These are phyloP conservation scores for Vireo altiloquus DNA, from an alignment of 2,113 vertebrate species.

Conservation along the genomic window DNA sequence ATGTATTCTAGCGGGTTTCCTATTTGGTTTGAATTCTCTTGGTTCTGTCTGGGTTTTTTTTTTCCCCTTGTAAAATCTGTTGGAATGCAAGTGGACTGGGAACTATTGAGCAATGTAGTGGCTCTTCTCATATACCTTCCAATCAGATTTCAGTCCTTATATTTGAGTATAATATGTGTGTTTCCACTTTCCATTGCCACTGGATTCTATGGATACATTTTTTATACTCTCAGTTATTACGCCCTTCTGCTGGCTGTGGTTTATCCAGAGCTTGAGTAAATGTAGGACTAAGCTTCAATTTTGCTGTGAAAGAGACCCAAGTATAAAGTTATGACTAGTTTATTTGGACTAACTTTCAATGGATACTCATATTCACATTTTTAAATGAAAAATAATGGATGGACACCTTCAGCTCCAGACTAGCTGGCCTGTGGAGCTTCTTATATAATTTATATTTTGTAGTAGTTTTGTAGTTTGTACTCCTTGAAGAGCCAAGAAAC, in stretches of 20 bases:
- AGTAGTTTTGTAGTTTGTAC: not conserved
- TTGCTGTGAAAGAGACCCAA: not conserved
- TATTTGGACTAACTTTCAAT: not conserved
- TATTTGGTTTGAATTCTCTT: not conserved
- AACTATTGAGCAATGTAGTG: not conserved
- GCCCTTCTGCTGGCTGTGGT: not conserved
- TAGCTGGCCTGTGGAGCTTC: not conserved
- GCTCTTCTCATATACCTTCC: not conserved
- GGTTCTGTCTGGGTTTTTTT: not conserved
- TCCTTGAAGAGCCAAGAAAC: not conserved
- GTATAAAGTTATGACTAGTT: not conserved
- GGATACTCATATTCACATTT: not conserved
- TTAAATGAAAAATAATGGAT: not conserved
- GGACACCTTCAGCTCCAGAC: not conserved
- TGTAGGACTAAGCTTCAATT: not conserved
- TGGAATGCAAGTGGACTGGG: not conserved
- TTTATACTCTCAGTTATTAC: not conserved
- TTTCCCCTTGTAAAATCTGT: not conserved
- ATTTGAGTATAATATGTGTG: not conserved
- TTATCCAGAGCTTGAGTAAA: not conserved
- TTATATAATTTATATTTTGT: not conserved
- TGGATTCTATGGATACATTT: not conserved
- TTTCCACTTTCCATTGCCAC: not conserved
- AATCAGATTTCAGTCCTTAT: not conserved
- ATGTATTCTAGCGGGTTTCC: not conserved